These are phyloP conservation scores for Parnassius orleans DNA, from an alignment of 2,888 invertebrate species.

Conservation along the genomic window DNA sequence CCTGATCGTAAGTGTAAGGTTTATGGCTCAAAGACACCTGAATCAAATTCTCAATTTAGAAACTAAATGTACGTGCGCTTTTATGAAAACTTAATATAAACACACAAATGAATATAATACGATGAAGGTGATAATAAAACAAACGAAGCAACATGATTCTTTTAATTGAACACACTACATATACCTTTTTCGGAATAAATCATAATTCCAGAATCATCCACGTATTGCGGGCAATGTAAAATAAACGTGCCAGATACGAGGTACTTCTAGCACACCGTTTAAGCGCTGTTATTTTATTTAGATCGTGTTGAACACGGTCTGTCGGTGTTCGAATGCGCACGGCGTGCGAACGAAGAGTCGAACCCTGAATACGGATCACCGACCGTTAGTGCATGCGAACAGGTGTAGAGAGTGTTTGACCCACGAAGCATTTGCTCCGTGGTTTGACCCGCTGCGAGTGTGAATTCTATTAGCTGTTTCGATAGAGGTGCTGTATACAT, in stretches of 20 bases:
- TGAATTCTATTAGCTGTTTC: slow-evolving; percentile 23
- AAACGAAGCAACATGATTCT: too few species aligned
- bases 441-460: slow-evolving; percentile 3
- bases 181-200: too few species aligned
- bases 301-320: slow-evolving; percentile 8
- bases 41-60: too few species aligned
- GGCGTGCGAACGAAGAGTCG: slow-evolving; percentile 29
- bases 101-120: too few species aligned
- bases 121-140: too few species aligned
- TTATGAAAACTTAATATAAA: too few species aligned
- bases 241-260: slow-evolving; percentile 1
- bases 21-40: too few species aligned
- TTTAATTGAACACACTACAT: too few species aligned
- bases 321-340: slow-evolving; percentile 14
- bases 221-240: neutral
- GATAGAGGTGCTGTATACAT: slow-evolving; percentile 6
- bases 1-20: too few species aligned
- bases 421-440: too few species aligned
- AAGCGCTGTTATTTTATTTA: slow-evolving; percentile 15
- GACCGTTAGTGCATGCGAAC: slow-evolving; percentile 34
- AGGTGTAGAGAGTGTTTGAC: slow-evolving; percentile 26
- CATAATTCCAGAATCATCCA: too few species aligned
- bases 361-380: slow-evolving; percentile 32
- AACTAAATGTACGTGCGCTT: too few species aligned
- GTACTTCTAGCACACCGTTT: neutral